Evolutionary conservation across 1,140 invertebrate genomes (phyloP).

Genomic region (Macrostomum lignano): DNA sequence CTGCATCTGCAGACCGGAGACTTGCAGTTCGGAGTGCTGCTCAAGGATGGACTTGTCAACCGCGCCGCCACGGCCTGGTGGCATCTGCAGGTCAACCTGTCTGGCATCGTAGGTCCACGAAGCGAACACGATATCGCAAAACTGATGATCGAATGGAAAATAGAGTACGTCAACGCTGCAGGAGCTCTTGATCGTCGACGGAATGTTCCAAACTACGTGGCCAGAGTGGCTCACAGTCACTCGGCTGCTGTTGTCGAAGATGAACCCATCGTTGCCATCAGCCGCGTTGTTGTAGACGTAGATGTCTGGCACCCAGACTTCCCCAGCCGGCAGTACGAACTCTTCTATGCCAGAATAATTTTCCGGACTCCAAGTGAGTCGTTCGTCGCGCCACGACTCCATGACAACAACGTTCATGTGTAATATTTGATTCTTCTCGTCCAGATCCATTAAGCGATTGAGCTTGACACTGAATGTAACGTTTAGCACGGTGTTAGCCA

Average conservation of each 20-base stretch:
- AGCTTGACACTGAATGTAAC: too few species aligned
- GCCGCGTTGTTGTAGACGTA: background rate
- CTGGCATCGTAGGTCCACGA: conserved; percentile 7
- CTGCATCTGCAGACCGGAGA: too few species aligned
- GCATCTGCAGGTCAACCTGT: conserved; percentile 5
- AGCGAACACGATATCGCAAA: conserved; percentile 39
- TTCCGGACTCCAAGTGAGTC: conserved; percentile 16
- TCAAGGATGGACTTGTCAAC: too few species aligned
- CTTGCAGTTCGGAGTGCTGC: too few species aligned
- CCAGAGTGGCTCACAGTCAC: too few species aligned
- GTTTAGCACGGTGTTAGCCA: too few species aligned
- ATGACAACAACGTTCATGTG: too few species aligned
- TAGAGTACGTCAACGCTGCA: conserved; percentile 30
- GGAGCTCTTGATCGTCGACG: conserved; percentile 29
- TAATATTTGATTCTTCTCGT: too few species aligned
- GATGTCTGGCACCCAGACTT: conserved; percentile 44
- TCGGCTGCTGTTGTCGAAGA: conserved; percentile 13
- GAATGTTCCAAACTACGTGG: too few species aligned
- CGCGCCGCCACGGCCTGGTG: too few species aligned
- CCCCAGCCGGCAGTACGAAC: too few species aligned
- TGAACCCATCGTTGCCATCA: background rate
- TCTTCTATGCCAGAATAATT: conserved; percentile 40
- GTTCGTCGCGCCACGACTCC: background rate
- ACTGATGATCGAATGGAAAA: conserved; percentile 31
- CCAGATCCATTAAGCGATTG: too few species aligned